These are phyloP conservation scores for Diogma glabrata DNA, from an alignment of 2,888 invertebrate genomes.

Conservation along the genomic window DNA sequence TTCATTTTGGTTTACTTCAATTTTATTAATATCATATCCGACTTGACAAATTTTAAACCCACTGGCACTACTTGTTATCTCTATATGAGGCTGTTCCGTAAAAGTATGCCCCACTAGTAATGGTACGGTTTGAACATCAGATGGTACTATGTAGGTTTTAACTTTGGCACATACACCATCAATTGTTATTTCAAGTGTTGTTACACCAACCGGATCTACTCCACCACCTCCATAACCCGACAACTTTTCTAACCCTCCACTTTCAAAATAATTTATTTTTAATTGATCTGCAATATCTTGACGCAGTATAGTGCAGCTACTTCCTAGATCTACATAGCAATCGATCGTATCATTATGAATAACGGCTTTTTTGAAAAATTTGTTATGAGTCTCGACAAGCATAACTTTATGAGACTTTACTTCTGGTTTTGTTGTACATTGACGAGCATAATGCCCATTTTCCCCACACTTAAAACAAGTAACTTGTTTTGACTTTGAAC, in stretches of 20 bases:
- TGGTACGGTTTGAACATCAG: neutral
- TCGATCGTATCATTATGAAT: no score
- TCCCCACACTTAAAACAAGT: no score
- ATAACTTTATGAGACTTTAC: no score
- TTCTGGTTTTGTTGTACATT: no score
- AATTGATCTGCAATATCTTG: neutral
- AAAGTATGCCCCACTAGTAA: neutral
- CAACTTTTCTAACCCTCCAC: neutral
- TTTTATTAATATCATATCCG: neutral
- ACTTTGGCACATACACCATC: neutral
- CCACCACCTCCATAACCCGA: neutral
- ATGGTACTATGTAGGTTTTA: neutral
- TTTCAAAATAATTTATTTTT: neutral
- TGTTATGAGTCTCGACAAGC: no score
- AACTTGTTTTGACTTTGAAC: no score
- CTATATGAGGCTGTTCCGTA: neutral
- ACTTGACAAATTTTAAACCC: neutral
- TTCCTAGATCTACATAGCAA: no score
- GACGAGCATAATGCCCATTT: no score
- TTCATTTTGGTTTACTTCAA: neutral
- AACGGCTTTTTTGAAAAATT: no score
- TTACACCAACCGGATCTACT: neutral
- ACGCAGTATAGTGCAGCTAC: neutral
- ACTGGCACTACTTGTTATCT: no score
- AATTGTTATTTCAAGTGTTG: neutral